Percentiles rank a stretch among this genome's conserved stretches.
Conservation (phyloP, 2,113 vertebrate genomes). For the Alectura lathami region DNA sequence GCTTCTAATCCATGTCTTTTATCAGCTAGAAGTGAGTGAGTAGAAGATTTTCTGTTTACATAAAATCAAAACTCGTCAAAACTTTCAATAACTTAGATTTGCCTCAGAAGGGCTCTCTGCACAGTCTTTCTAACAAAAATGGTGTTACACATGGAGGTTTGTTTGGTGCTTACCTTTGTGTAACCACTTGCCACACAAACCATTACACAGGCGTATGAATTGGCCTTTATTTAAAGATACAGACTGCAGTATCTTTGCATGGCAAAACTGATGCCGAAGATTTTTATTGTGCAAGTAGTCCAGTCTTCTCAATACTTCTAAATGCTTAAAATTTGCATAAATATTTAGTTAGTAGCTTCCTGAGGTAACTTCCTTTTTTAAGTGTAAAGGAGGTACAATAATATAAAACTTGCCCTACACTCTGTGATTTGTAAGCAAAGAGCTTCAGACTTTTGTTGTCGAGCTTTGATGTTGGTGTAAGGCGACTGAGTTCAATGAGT, state of each 20-base stretch:
- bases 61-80: slow-evolving; percentile 32
- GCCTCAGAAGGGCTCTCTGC: background rate
- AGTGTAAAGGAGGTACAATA: background rate
- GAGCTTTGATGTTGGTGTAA: background rate
- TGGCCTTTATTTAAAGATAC: background rate
- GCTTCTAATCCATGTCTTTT: slow-evolving; percentile 39
- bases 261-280: background rate
- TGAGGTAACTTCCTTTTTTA: background rate
- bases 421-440: background rate
- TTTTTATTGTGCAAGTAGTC: background rate
- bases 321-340: background rate
- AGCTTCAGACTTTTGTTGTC: background rate
- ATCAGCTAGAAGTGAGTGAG: slow-evolving; percentile 51
- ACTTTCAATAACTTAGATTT: slow-evolving; percentile 32
- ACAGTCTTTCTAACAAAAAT: background rate
- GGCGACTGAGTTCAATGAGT: background rate
- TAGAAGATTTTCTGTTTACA: slow-evolving; percentile 54
- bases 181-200: background rate
- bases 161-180: background rate
- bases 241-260: background rate
- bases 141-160: background rate
- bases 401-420: background rate
- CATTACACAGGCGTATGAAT: background rate
- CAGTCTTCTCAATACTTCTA: background rate
- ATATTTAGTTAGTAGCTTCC: background rate